phyloP scores from a whole-genome alignment of 1,140 invertebrate genomes.

The Tachypleus tridentatus region DNA sequence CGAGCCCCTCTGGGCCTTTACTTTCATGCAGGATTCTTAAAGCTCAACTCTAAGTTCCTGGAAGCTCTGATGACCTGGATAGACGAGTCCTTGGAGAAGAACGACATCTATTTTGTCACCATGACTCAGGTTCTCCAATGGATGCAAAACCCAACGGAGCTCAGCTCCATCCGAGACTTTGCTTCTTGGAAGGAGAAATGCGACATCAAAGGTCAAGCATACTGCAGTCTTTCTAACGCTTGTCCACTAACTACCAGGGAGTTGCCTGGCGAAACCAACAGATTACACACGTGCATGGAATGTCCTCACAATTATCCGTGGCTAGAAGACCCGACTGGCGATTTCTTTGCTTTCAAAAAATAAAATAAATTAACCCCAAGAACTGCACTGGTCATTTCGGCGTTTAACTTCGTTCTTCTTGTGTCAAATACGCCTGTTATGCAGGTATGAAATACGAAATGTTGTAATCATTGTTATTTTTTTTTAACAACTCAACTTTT shows the following conservation, averaged over 20 bases:
- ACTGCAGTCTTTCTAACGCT: constrained; percentile 79
- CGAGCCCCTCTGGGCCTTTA: constrained; percentile 31
- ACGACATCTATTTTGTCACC: constrained; percentile 35
- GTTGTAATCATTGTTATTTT: too few relatives aligned
- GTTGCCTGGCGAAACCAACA: constrained; percentile 77
- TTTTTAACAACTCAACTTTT: too few relatives aligned
- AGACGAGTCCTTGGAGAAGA: constrained; percentile 26
- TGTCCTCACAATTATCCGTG: constrained; percentile 92
- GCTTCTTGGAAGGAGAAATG: constrained; percentile 92
- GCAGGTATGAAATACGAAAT: too few relatives aligned
- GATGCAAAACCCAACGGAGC: constrained; percentile 90
- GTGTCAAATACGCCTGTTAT: too few relatives aligned
- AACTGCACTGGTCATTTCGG: too few relatives aligned
- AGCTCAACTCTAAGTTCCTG: constrained; percentile 71
- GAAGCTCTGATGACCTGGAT: constrained; percentile 77
- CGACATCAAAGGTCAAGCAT: constrained; percentile 83
- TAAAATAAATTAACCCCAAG: constrained; percentile 30
- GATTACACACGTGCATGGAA: constrained; percentile 88
- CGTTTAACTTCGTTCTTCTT: too few relatives aligned
- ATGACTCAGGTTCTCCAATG: constrained; percentile 68
- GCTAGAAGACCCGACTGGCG: constrained; percentile 86
- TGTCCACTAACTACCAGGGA: constrained; percentile 80
- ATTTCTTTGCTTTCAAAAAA: constrained; percentile 57
- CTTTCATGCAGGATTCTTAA: constrained; percentile 29
- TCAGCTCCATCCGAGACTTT: constrained; percentile 74